These are phyloP conservation scores for Callorhinus ursinus DNA, from an alignment of 2,113 vertebrate genomes.

Conservation along the genomic window DNA sequence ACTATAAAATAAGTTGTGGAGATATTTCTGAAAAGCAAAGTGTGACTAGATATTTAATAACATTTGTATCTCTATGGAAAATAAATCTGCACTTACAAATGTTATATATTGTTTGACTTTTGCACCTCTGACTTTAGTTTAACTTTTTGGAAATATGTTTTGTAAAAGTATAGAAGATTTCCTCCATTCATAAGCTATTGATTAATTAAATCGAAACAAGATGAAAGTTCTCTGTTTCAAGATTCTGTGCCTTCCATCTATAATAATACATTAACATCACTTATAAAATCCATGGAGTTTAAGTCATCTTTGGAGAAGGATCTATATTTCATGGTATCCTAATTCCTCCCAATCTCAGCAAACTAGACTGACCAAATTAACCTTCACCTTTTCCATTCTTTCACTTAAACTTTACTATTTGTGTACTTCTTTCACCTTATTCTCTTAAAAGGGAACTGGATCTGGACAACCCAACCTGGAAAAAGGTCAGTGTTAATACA, in stretches of 20 bases:
- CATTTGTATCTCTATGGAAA: not conserved
- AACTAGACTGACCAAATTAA: not conserved
- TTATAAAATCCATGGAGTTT: not conserved
- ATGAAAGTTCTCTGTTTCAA: not conserved
- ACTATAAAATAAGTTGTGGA: not conserved
- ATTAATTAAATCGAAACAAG: not conserved
- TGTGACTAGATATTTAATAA: not conserved
- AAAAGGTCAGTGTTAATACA: not conserved
- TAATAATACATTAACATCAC: not conserved
- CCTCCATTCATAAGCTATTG: not conserved
- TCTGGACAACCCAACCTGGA: not conserved
- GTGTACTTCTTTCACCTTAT: not conserved
- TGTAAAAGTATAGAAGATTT: not conserved
- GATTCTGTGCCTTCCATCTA: not conserved
- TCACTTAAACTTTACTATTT: not conserved
- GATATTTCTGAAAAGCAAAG: not conserved
- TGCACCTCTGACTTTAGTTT: not conserved
- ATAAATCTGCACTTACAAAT: not conserved
- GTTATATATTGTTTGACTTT: not conserved
- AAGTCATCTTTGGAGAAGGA: not conserved
- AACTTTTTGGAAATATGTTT: not conserved
- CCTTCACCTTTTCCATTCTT: not conserved
- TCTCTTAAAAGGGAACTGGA: not conserved
- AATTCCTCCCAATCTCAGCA: not conserved
- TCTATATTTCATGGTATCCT: not conserved